A percentile compares a stretch with the other conserved stretches of the same genome.
Conservation (phyloP, 2,113 vertebrate genomes). For the Oreochromis niloticus region DNA sequence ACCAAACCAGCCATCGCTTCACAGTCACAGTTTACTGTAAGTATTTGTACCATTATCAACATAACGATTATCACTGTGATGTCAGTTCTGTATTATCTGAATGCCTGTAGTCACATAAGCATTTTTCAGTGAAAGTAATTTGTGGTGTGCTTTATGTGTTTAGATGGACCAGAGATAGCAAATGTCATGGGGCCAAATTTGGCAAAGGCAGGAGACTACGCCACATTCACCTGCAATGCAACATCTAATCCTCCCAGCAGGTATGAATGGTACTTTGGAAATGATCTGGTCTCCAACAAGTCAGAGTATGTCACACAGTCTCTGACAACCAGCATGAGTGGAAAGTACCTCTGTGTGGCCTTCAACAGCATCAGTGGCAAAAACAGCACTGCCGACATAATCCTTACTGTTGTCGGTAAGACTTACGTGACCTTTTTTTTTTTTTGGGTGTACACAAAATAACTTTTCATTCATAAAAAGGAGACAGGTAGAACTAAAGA, state of each 20-base stretch:
- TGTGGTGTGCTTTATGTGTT: background rate
- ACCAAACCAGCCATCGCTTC: conserved; percentile 29
- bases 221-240: conserved; percentile 36
- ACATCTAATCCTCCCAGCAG: conserved; percentile 32
- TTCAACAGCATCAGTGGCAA: conserved; percentile 33
- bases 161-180: conserved; percentile 51
- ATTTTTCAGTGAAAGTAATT: background rate
- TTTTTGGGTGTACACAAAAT: background rate
- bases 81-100: background rate
- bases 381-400: conserved; percentile 1
- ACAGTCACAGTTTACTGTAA: conserved; percentile 48
- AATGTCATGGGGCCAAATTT: background rate
- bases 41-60: background rate
- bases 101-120: accelerated
- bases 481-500: background rate
- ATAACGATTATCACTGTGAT: accelerated
- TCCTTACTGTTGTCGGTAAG: conserved; percentile 39
- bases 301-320: conserved; percentile 2
- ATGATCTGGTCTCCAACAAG: background rate
- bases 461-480: background rate
- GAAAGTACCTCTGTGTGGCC: conserved; percentile 37
- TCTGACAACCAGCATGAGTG: background rate
- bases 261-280: conserved; percentile 45
- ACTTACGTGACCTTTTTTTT: background rate
- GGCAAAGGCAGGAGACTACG: background rate